These are phyloP conservation scores for Pogonognathellus flavescens DNA, from an alignment of 1,140 invertebrate genomes.

Conservation along the genomic window DNA sequence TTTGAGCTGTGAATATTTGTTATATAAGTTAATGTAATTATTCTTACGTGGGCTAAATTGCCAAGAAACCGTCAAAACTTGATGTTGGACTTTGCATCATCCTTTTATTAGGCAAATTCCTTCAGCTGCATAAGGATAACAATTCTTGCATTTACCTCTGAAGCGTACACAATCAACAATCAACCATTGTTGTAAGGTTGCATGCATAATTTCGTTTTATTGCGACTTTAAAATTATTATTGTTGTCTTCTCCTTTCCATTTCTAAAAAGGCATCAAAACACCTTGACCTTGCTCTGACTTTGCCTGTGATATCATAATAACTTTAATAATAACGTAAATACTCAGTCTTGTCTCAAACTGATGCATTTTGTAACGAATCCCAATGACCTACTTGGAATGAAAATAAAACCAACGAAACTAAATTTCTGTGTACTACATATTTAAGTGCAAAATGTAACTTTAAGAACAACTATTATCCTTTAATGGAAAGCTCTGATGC, in stretches of 20 bases:
- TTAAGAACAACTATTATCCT: too few relatives aligned
- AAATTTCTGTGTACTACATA: too few relatives aligned
- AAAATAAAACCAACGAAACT: too few relatives aligned
- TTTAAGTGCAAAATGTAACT: too few relatives aligned
- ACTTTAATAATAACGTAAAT: background rate
- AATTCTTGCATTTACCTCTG: background rate
- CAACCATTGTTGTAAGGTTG: slow-evolving; percentile 23
- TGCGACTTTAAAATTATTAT: background rate
- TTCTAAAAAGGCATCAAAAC: background rate
- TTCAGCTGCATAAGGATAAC: background rate
- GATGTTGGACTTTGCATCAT: background rate
- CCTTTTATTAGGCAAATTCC: background rate
- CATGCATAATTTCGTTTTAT: background rate
- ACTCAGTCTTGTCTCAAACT: too few relatives aligned
- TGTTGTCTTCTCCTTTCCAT: background rate
- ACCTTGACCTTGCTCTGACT: slow-evolving; percentile 24
- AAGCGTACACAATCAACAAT: background rate
- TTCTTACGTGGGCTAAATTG: slow-evolving; percentile 31
- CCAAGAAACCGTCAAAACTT: slow-evolving; percentile 13
- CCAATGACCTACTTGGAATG: too few relatives aligned
- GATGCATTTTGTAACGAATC: too few relatives aligned
- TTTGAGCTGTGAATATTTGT: background rate
- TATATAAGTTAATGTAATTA: slow-evolving; percentile 4
- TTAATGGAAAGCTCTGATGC: too few relatives aligned
- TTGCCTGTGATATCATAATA: background rate